A percentile compares a stretch with the other conserved stretches of the same genome.
phyloP scores from a whole-genome alignment of 2,113 vertebrate genomes.

The Clarias batrachus region DNA sequence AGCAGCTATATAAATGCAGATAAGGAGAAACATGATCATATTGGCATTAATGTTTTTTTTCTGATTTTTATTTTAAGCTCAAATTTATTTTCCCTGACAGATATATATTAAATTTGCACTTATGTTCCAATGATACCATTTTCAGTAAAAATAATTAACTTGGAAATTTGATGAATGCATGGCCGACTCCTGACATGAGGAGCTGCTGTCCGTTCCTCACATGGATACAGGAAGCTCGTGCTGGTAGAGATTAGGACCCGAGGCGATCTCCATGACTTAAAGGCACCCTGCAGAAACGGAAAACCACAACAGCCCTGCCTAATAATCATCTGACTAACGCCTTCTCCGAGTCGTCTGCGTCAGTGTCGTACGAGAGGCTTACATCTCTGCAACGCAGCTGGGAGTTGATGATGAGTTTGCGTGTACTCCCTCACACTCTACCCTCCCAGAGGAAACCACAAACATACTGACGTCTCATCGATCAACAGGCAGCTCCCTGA shows the following conservation, averaged over 20 bases:
- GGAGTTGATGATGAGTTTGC: background rate
- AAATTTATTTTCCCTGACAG: background rate
- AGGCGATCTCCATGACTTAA: slow-evolving; percentile 30
- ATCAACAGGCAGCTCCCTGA: background rate
- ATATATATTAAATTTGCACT: background rate
- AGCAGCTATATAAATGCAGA: background rate
- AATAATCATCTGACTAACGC: slow-evolving; percentile 36
- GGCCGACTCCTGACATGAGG: slow-evolving; percentile 31
- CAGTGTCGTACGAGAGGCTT: background rate
- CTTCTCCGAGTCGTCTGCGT: background rate
- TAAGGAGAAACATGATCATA: background rate
- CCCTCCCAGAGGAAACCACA: slow-evolving; percentile 29
- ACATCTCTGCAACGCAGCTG: slow-evolving; percentile 16
- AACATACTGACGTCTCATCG: background rate
- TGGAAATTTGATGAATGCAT: background rate
- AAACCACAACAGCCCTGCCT: slow-evolving; percentile 45
- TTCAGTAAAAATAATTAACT: background rate
- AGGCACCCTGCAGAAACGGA: slow-evolving; percentile 44
- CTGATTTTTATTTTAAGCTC: too few relatives aligned
- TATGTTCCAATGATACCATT: background rate
- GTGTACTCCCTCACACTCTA: background rate
- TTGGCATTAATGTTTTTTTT: too few relatives aligned
- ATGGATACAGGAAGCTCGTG: slow-evolving; percentile 37
- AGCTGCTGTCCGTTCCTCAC: slow-evolving; percentile 18
- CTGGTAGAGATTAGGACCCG: slow-evolving; percentile 51